Evolutionary conservation across 2,888 invertebrate genomes (phyloP).

Genomic region (Tillus elongatus): DNA sequence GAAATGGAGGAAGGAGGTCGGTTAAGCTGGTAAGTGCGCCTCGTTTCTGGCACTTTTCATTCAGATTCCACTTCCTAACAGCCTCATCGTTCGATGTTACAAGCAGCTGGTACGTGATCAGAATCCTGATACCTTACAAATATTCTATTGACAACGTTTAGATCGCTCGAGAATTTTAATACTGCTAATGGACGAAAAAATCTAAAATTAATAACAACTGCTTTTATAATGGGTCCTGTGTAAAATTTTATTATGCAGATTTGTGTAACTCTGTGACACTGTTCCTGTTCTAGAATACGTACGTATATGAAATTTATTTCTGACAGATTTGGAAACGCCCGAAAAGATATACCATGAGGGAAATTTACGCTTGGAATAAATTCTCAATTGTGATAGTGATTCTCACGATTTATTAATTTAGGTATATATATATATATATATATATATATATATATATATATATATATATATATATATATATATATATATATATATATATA

Average conservation of each 20-base stretch:
- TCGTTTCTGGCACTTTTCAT: slow-evolving; percentile 38
- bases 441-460: no score
- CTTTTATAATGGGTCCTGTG: not conserved
- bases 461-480: no score
- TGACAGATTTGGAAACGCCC: no score
- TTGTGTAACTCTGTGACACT: no score
- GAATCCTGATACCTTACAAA: slow-evolving; percentile 32
- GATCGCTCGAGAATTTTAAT: slow-evolving; percentile 32
- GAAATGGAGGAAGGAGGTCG: slow-evolving; percentile 27
- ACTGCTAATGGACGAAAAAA: slow-evolving; percentile 4
- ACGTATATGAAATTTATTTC: no score
- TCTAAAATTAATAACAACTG: slow-evolving; percentile 3
- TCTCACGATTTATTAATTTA: not conserved
- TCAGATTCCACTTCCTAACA: slow-evolving; percentile 37
- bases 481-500: no score
- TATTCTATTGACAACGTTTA: slow-evolving; percentile 39
- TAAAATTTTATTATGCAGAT: no score
- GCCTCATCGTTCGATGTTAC: slow-evolving; percentile 36
- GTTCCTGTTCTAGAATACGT: no score
- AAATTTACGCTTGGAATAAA: no score
- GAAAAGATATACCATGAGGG: no score
- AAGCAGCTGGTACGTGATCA: slow-evolving; percentile 35
- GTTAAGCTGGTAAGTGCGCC: slow-evolving; percentile 35
- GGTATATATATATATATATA: slow-evolving; percentile 5
- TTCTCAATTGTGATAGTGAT: not conserved